phyloP scores from a whole-genome alignment of 1,140 invertebrate genomes.

The Magallana angulata region DNA sequence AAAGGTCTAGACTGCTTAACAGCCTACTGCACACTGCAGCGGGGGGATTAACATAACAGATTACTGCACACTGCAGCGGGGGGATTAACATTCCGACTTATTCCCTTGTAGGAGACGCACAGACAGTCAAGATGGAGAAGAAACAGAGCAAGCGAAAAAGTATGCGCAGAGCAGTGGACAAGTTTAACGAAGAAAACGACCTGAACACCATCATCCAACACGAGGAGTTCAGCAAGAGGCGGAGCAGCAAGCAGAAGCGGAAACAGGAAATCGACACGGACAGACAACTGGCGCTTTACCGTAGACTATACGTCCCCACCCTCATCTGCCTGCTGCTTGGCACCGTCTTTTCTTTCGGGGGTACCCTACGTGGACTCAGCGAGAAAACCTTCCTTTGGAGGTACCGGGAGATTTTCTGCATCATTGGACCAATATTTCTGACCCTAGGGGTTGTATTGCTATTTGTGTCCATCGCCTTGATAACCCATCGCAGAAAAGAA shows the following conservation, averaged over 20 bases:
- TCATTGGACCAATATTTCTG: not conserved
- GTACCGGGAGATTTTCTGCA: not conserved
- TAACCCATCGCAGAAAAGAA: not conserved
- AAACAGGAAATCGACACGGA: constrained; percentile 21
- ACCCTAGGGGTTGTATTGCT: not conserved
- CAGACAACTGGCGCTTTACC: not conserved
- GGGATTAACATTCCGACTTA: not conserved
- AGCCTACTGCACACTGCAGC: not conserved
- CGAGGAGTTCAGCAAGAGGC: constrained; percentile 10
- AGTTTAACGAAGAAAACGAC: constrained; percentile 24
- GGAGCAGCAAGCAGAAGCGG: not conserved
- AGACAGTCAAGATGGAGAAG: not conserved
- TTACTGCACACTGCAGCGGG: not conserved
- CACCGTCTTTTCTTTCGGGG: not conserved
- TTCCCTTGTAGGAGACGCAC: not conserved
- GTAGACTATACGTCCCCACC: constrained; percentile 1
- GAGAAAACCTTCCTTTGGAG: constrained; percentile 37
- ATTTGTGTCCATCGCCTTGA: constrained; percentile 6
- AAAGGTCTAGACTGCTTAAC: not conserved
- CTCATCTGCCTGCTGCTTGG: not conserved
- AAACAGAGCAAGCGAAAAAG: constrained; percentile 23
- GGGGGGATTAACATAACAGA: too few species aligned
- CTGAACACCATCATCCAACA: not conserved
- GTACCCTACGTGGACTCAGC: not conserved
- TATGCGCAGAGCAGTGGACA: not conserved